phyloP scores from a whole-genome alignment of 2,797 vertebrate genomes.

The Neomorphus geoffroyi region DNA sequence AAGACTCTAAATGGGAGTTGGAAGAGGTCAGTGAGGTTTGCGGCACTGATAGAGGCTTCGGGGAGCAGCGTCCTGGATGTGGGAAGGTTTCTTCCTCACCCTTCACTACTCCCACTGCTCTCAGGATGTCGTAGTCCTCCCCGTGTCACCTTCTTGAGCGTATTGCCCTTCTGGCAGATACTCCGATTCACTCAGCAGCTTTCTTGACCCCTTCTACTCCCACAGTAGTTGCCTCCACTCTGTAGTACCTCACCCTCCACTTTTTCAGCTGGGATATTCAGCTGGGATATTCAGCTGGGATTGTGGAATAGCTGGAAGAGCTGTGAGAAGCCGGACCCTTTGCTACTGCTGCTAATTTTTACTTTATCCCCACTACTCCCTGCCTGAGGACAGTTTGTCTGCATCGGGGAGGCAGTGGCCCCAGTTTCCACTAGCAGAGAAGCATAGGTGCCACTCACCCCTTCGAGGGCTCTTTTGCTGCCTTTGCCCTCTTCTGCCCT shows the following conservation, averaged over 20 bases:
- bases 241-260: not conserved
- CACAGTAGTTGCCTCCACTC: not conserved
- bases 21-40: not conserved
- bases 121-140: not conserved
- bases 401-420: not conserved
- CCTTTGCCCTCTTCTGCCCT: not conserved
- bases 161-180: not conserved
- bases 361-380: fast-evolving
- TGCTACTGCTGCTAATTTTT: not conserved
- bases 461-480: not conserved
- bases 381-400: not conserved
- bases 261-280: not conserved
- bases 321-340: not conserved
- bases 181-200: not conserved
- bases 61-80: not conserved
- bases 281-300: not conserved
- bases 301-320: not conserved
- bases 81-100: not conserved
- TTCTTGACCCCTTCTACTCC: not conserved
- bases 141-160: not conserved
- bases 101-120: not conserved
- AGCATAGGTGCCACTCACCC: not conserved
- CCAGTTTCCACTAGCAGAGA: not conserved
- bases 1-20: not conserved
- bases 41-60: not conserved